These are phyloP conservation scores for Jordanella pulchra DNA, from an alignment of 2,797 vertebrate species.

Conservation along the genomic window DNA sequence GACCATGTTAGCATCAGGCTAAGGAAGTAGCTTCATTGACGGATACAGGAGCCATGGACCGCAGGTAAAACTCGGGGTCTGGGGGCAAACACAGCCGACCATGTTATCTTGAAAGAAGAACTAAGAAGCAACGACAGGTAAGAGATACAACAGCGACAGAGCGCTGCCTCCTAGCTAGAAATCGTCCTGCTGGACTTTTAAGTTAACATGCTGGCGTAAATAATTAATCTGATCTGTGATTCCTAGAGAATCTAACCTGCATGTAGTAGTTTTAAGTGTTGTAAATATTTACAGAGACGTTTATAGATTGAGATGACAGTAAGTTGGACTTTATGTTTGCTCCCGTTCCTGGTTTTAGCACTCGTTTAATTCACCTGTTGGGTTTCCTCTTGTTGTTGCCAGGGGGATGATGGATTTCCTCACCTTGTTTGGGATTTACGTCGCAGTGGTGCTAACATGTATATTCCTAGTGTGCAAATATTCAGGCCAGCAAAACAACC, in stretches of 20 bases:
- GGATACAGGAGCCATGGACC: conserved; percentile 14
- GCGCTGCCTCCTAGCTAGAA: conserved; percentile 14
- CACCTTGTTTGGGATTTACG: conserved; percentile 85
- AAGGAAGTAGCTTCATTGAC: conserved; percentile 64
- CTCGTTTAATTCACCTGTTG: conserved; percentile 51
- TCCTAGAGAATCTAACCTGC: neutral
- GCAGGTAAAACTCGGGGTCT: neutral
- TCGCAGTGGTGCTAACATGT: conserved; percentile 75
- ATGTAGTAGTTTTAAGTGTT: neutral
- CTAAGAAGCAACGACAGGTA: conserved; percentile 12
- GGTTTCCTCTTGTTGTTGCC: conserved; percentile 12
- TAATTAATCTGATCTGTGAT: neutral
- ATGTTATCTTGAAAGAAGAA: conserved; percentile 36
- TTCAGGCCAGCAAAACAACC: conserved; percentile 74
- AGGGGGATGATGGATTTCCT: conserved; percentile 90
- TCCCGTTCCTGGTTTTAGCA: neutral
- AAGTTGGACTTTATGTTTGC: too few species aligned
- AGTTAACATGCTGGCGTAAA: conserved; percentile 44
- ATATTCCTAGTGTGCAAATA: conserved; percentile 79
- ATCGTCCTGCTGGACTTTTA: neutral
- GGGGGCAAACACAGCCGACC: neutral
- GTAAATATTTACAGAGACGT: neutral
- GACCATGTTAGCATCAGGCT: conserved; percentile 49
- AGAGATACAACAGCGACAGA: neutral
- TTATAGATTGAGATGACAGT: neutral